Conservation (phyloP, 2,113 vertebrate species). For the Alaudala cheleensis region DNA sequence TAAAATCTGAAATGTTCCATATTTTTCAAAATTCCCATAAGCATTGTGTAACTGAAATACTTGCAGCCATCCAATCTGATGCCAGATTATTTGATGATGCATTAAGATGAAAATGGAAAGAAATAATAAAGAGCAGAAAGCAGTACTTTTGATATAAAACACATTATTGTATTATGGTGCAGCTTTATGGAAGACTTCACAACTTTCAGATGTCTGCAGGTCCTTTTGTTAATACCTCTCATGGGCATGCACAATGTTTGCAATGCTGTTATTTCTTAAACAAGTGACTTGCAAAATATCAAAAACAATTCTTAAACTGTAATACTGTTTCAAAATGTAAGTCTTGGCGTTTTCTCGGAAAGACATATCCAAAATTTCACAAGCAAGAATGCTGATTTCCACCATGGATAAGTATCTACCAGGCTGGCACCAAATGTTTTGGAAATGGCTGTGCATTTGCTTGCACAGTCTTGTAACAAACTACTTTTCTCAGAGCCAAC, state of each 20-base stretch:
- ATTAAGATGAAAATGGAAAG: background rate
- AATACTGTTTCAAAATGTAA: background rate
- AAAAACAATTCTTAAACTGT: background rate
- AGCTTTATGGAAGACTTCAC: background rate
- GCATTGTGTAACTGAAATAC: background rate
- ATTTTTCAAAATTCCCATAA: background rate
- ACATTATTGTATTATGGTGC: rapidly evolving
- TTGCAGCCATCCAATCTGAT: background rate
- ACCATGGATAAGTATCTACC: background rate
- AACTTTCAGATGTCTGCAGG: background rate
- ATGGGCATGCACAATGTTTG: background rate
- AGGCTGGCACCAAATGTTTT: background rate
- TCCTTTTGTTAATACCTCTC: background rate
- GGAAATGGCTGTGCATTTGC: background rate
- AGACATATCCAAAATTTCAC: background rate
- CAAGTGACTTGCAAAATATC: background rate
- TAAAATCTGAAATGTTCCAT: background rate
- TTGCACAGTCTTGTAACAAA: rapidly evolving
- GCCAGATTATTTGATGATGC: background rate
- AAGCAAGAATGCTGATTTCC: background rate
- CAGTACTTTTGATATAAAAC: background rate
- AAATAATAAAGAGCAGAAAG: background rate
- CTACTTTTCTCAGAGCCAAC: background rate
- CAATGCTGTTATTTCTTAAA: background rate
- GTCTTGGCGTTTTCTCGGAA: background rate